Evolutionary conservation across 2,113 vertebrate genomes (phyloP), one percentile per base, ranked within the genome.

Genomic region (Lynx canadensis): DNA sequence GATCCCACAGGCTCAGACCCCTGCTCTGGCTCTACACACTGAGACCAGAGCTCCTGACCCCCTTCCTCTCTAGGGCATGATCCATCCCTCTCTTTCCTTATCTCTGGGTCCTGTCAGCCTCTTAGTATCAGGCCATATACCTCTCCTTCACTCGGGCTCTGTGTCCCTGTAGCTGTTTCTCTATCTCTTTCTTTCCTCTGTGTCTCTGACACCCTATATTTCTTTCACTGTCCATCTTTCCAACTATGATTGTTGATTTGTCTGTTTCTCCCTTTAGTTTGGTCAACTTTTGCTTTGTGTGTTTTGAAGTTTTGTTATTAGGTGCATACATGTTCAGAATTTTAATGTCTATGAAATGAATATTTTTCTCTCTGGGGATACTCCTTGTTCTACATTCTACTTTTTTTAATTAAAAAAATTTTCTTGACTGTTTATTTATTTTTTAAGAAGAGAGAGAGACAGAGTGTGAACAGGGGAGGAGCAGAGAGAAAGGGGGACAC

Each of bases 231-330:
- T 74, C 65, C 11, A 0, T 27, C 74, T 66, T 27, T 83, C 94
- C 18, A 33, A 4, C 45, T 89, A 3, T 88, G 18, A 71, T 14
- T 27, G 19, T 69, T 81, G 41, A 55, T 89, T 60, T 73, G 25
- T 73, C 65, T 25, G 0, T 79, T 89, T 93, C 60, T 91, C 41
- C 19, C 79, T 95, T 71, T 8, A n/a, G 23, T 86, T 68, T 33
- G 50, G 9, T 79, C 48, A 21, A 1, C 50, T 66, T 81, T 82
- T 82, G 25, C 74, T 92, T 55, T 45, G 5, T 79, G 9, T 45
- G 36, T 89, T 94, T 94, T 88, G 68, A 95, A 63, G 55, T 78
- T 73, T 84, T 83, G 45, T 91, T 88, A 36, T 73, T 78, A 68
- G 73, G 7, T 60, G 18, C 15, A 31, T 76, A 45, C 9, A 55